These are phyloP conservation scores for Malurus leucopterus DNA, from an alignment of 2,797 vertebrate genomes.

Conservation along the genomic window DNA sequence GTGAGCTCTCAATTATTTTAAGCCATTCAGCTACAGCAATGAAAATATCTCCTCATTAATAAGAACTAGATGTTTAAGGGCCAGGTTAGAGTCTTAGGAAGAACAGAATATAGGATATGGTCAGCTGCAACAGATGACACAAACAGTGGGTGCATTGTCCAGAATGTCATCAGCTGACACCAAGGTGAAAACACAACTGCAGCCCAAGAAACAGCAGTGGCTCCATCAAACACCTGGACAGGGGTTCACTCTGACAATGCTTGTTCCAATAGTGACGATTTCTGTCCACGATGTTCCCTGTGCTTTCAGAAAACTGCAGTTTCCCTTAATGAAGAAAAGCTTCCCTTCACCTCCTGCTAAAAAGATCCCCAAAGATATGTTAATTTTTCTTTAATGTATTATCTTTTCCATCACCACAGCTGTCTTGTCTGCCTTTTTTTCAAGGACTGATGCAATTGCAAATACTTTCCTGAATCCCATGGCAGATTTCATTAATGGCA, in stretches of 20 bases:
- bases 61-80: not conserved
- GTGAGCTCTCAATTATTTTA: slow-evolving; percentile 34
- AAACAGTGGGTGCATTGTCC: not conserved
- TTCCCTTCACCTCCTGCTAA: not conserved
- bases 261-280: not conserved
- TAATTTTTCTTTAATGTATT: slow-evolving; percentile 25
- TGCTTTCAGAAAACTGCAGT: not conserved
- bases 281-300: not conserved
- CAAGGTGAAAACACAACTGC: not conserved
- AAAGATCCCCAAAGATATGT: slow-evolving; percentile 2
- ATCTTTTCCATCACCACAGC: not conserved
- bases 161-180: not conserved
- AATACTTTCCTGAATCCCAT: not conserved
- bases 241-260: not conserved
- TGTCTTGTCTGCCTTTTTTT: not conserved
- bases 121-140: not conserved
- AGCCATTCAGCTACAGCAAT: slow-evolving; percentile 12
- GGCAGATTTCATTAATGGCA: slow-evolving; percentile 25
- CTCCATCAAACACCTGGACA: not conserved
- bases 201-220: not conserved
- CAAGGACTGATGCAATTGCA: slow-evolving; percentile 5
- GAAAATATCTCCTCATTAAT: slow-evolving; percentile 17
- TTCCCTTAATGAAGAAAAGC: not conserved
- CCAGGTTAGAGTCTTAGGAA: not conserved
- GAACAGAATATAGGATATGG: not conserved